Percentiles rank a stretch among this genome's conserved stretches.
These are phyloP conservation scores for Cremastinae sp. DNA, from an alignment of 2,888 invertebrate species.

Conservation along the genomic window DNA sequence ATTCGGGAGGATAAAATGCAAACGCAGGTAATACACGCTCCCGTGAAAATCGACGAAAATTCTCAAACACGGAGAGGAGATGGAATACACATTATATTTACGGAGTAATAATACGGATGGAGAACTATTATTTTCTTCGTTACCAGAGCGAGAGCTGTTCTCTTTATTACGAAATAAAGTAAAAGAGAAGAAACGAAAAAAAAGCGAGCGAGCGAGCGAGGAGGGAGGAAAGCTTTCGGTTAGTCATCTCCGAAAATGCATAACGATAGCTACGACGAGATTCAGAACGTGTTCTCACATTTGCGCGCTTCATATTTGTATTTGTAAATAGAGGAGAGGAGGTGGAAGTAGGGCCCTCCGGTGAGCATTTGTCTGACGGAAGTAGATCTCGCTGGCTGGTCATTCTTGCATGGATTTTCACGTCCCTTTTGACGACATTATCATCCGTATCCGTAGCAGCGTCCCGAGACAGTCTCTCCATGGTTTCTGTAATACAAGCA, in stretches of 20 bases:
- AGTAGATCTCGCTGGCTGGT: conserved; percentile 68
- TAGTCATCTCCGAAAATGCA: conserved; percentile 48
- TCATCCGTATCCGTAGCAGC: conserved; percentile 62
- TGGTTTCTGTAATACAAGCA: conserved; percentile 53
- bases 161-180: conserved; percentile 32
- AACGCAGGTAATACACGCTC: conserved; percentile 8
- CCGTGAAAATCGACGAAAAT: conserved; percentile 21
- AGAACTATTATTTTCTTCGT: conserved; percentile 28
- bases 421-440: conserved; percentile 69
- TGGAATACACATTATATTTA: conserved; percentile 31
- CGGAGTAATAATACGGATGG: conserved; percentile 28
- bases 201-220: too few species aligned
- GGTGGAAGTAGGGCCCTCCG: conserved; percentile 7
- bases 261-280: conserved; percentile 19
- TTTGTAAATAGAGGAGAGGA: conserved; percentile 1
- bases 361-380: conserved; percentile 62
- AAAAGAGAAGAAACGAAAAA: too few species aligned
- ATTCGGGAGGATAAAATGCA: neutral
- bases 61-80: conserved; percentile 26
- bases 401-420: conserved; percentile 68
- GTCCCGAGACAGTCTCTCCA: conserved; percentile 56
- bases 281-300: conserved; percentile 26
- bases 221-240: conserved; percentile 50
- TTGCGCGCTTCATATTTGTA: neutral
- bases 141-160: conserved; percentile 22